Evolutionary conservation across 1,140 invertebrate species (phyloP).

Genomic region (Zaprionus africanus): DNA sequence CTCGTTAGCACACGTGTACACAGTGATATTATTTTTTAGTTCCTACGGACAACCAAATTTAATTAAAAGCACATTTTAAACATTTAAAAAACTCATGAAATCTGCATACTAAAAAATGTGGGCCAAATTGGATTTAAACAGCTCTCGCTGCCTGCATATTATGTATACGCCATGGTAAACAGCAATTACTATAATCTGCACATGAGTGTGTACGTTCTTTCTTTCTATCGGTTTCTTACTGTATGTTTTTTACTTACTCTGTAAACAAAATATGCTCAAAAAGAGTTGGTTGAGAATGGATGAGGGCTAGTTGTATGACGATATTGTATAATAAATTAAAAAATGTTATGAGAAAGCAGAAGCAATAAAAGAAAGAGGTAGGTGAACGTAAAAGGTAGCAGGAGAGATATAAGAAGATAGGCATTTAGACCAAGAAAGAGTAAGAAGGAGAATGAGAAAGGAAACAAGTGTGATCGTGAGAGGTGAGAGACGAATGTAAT

Average conservation of each 20-base stretch:
- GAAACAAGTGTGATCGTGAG: not conserved
- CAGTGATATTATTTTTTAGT: conserved; percentile 18
- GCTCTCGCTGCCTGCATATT: not conserved
- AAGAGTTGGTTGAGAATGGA: not conserved
- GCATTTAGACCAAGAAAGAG: not conserved
- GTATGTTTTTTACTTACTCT: not conserved
- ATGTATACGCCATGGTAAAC: not conserved
- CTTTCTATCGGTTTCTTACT: not conserved
- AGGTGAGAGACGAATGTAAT: not conserved
- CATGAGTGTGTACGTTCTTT: not conserved
- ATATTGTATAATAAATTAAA: no score
- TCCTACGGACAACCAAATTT: conserved; percentile 34
- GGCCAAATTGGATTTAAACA: conserved; percentile 30
- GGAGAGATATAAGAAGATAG: not conserved
- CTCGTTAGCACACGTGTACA: conserved; percentile 2
- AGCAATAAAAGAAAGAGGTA: not conserved
- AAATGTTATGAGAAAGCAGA: not conserved
- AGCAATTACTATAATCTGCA: not conserved
- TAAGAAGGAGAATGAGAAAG: not conserved
- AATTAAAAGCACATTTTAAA: conserved; percentile 55
- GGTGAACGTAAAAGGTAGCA: not conserved
- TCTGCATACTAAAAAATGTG: conserved; percentile 42
- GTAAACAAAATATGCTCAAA: not conserved
- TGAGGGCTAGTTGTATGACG: not conserved
- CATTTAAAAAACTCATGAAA: conserved; percentile 25